phyloP scores from a whole-genome alignment of 2,797 vertebrate species.

The Syngnathus rostellatus region DNA sequence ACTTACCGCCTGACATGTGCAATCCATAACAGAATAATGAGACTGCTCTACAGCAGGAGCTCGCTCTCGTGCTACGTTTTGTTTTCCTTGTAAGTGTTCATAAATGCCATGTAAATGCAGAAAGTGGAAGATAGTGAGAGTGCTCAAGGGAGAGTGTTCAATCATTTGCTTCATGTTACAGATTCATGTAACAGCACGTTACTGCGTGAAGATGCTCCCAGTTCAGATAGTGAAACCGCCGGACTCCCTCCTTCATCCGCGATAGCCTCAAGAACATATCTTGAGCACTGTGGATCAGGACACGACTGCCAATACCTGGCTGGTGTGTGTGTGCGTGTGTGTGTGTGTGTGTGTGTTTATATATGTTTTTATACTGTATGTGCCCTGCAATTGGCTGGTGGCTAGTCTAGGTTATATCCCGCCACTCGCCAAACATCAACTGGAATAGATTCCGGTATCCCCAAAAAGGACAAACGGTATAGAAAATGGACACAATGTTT shows the following conservation, averaged over 20 bases:
- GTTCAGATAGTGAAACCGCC: conserved; percentile 17
- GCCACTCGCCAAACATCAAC: too few relatives aligned
- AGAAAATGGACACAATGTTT: neutral
- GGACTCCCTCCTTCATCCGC: conserved; percentile 18
- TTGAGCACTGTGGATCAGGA: neutral
- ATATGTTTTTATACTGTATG: too few relatives aligned
- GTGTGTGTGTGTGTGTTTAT: neutral
- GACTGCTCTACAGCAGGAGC: conserved; percentile 56
- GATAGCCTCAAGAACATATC: conserved; percentile 3
- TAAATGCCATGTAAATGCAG: conserved; percentile 58
- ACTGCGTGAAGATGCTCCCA: conserved; percentile 27
- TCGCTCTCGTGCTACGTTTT: conserved; percentile 43
- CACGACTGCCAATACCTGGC: neutral
- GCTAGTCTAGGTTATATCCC: too few relatives aligned
- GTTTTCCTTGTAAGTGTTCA: conserved; percentile 54
- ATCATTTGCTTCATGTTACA: conserved; percentile 41
- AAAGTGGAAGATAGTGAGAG: conserved; percentile 47
- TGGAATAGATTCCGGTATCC: neutral
- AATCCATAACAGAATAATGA: conserved; percentile 75
- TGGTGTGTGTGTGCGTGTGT: neutral
- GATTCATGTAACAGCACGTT: conserved; percentile 35
- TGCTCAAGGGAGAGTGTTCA: conserved; percentile 42
- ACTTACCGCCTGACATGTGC: conserved; percentile 69
- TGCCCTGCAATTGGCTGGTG: too few relatives aligned
- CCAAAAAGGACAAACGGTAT: too few relatives aligned